These are phyloP conservation scores for Drosophila setosimentum DNA, from an alignment of 2,888 invertebrate genomes.

Conservation along the genomic window DNA sequence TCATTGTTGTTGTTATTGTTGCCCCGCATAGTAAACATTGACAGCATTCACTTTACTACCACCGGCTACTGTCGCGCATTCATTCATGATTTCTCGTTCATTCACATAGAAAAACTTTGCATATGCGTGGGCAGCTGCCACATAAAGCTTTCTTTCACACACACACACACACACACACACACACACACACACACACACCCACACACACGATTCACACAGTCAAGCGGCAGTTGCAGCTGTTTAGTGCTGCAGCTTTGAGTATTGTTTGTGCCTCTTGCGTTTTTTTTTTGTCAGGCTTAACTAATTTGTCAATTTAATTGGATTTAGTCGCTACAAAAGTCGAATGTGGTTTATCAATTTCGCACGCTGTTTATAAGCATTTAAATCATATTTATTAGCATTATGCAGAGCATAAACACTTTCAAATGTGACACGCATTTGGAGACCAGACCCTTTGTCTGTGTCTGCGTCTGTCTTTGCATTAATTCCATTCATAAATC, in stretches of 20 bases:
- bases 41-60: conserved; percentile 47
- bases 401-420: conserved; percentile 37
- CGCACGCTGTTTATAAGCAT: conserved; percentile 11
- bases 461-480: conserved; percentile 12
- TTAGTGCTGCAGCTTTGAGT: conserved; percentile 3
- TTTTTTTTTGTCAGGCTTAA: neutral
- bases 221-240: conserved; percentile 8
- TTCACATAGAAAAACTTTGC: conserved; percentile 34
- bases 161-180: conserved; percentile 21
- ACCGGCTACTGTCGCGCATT: conserved; percentile 32
- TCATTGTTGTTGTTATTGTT: conserved; percentile 17
- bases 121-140: conserved; percentile 28
- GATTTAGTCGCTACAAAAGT: conserved; percentile 27
- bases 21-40: conserved; percentile 51
- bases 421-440: conserved; percentile 32
- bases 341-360: conserved; percentile 28
- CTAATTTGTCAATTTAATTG: conserved; percentile 69
- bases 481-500: conserved; percentile 58
- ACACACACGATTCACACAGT: neutral
- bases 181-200: conserved; percentile 11
- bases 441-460: conserved; percentile 25
- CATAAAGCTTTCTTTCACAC: conserved; percentile 26
- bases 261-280: neutral
- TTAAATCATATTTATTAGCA: conserved; percentile 43
- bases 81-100: conserved; percentile 42